phyloP scores from a whole-genome alignment of 2,113 vertebrate species.

The Dolichotis patagonum region DNA sequence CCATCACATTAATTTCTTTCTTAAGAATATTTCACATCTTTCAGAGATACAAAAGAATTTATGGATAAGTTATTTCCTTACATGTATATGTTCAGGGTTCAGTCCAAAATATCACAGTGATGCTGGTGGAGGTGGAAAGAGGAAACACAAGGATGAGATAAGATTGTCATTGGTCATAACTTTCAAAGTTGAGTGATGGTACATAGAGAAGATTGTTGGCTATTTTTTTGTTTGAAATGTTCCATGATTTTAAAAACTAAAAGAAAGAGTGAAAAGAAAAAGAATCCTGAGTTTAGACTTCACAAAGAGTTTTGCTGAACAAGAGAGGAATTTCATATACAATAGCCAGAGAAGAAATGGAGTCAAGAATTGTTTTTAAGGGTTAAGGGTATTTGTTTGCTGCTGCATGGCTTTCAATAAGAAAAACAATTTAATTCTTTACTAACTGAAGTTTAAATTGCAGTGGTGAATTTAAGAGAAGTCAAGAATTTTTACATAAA shows the following conservation, averaged over 20 bases:
- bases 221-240: not conserved
- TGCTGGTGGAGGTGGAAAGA: not conserved
- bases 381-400: constrained; percentile 56
- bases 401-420: not conserved
- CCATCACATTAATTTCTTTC: not conserved
- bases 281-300: not conserved
- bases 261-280: not conserved
- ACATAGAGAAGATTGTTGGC: not conserved
- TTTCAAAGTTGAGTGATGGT: not conserved
- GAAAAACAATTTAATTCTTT: constrained; percentile 58
- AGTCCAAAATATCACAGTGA: not conserved
- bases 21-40: not conserved
- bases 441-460: constrained; percentile 60
- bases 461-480: constrained; percentile 24
- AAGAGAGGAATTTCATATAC: not conserved
- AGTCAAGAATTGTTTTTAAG: not conserved
- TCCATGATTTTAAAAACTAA: constrained; percentile 16
- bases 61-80: not conserved
- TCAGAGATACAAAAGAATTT: constrained; percentile 12
- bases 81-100: not conserved
- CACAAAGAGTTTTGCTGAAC: not conserved
- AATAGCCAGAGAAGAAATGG: not conserved
- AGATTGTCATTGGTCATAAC: not conserved
- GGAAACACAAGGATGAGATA: not conserved
- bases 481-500: constrained; percentile 57